These are phyloP conservation scores for Alloscopus bannaensis DNA, from an alignment of 2,888 invertebrate genomes.

Conservation along the genomic window DNA sequence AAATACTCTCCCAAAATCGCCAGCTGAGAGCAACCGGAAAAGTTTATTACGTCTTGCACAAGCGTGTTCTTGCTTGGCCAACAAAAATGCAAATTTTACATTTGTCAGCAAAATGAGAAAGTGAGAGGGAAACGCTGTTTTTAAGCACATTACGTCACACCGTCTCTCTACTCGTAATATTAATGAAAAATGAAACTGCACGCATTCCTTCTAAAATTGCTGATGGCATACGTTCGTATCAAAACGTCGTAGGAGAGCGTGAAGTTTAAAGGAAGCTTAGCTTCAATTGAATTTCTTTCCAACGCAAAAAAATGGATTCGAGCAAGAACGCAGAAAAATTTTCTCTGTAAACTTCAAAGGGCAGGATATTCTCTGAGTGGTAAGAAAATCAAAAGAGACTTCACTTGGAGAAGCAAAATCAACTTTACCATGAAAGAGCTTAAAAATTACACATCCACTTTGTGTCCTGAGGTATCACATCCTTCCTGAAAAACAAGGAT, in stretches of 20 bases:
- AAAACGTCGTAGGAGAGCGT: not conserved
- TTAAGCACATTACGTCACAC: conserved; percentile 47
- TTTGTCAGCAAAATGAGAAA: conserved; percentile 39
- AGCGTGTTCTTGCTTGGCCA: conserved; percentile 19
- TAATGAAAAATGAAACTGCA: no score
- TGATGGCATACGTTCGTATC: not conserved
- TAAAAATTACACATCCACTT: not conserved
- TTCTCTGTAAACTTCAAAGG: not conserved
- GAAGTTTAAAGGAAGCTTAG: not conserved
- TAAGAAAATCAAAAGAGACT: not conserved
- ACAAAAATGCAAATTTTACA: conserved; percentile 48
- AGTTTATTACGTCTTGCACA: not conserved
- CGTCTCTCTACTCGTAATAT: conserved; percentile 14
- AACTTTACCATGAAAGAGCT: not conserved
- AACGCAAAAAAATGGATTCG: not conserved
- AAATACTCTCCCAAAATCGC: no score
- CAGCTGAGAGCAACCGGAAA: not conserved
- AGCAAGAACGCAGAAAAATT: not conserved
- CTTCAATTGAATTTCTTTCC: conserved; percentile 9
- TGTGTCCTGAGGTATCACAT: no score
- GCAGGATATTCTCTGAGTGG: not conserved
- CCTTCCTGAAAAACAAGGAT: no score
- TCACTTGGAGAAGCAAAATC: not conserved
- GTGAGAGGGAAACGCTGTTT: conserved; percentile 5
- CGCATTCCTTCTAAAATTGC: no score